Evolutionary conservation across 2,797 vertebrate genomes (phyloP).

Genomic region (Chromis chromis): DNA sequence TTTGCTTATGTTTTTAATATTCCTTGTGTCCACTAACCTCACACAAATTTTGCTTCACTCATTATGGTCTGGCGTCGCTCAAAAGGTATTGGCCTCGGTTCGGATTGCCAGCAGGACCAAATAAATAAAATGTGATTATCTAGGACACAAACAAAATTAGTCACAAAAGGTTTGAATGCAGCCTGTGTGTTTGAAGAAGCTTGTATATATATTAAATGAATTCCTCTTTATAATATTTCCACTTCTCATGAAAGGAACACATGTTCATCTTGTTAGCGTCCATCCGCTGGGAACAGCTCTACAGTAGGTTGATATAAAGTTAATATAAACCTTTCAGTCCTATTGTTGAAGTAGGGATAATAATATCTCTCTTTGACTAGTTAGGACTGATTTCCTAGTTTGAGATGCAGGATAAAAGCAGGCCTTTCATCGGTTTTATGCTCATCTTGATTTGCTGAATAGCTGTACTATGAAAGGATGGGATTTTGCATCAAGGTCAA

Average conservation of each 20-base stretch:
- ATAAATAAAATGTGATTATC: background rate
- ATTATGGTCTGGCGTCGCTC: slow-evolving; percentile 5
- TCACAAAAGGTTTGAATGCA: background rate
- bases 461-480: background rate
- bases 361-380: background rate
- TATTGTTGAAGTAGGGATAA: background rate
- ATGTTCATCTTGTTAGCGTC: background rate
- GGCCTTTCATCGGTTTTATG: background rate
- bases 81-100: slow-evolving; percentile 5
- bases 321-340: slow-evolving; percentile 2
- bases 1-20: background rate
- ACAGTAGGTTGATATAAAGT: background rate
- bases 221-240: background rate
- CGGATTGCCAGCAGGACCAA: background rate
- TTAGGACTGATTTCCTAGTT: slow-evolving; percentile 10
- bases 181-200: slow-evolving; percentile 9
- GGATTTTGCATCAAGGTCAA: slow-evolving; percentile 3
- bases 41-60: background rate
- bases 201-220: background rate
- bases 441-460: slow-evolving; percentile 6
- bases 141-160: background rate
- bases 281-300: slow-evolving; percentile 1
- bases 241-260: background rate
- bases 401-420: slow-evolving; percentile 13
- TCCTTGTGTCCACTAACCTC: background rate